Base-by-base conservation (phyloP, 2,888 invertebrate genomes). In the Plebejus argus region DNA sequence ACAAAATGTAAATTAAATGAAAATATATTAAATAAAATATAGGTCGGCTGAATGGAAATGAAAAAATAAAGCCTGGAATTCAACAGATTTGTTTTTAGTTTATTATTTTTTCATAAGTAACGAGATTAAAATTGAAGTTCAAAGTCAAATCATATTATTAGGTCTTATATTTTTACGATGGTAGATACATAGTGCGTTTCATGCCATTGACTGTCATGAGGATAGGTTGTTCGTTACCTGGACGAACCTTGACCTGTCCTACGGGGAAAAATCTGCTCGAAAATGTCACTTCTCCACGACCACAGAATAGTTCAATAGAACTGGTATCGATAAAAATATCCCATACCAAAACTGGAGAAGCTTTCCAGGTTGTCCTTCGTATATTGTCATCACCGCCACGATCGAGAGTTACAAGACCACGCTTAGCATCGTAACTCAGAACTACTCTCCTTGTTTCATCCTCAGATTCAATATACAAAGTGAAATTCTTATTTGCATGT, bases 311-410 rank as follows among this genome's bases (percentile, higher is more conserved):
- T 79, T 92, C 92, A 12, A 91, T 82, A 2, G 90, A 90, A 83
- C 92, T 91, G 0, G 87, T 84, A 76, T 92, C 92, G 2, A 91
- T 80, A 72, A 82, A 90, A 1, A 91, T 83, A 39, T 77, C 84
- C 83, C 86, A 86, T 8, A 80, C 45, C 1, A 90, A 78, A 28
- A 81, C 72, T 0, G 76, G 77, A n/a, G 18, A 28, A 3, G 92
- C 91, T 15, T 80, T 84, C 89, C 90, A 92, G 8, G 83, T 78
- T 0, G 91, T 88, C 10, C 87, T 85, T 0, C 92, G 86, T 0
- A 89, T 77, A 2, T 88, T 90, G 78, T 92, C 90, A 0, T 83
- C 72, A 5, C 90, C 90, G 39, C 91, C 90, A 3, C 93, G 89
- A 49, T 91, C 83, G 0, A 93, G 84, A 0, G 87, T 85, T 3